Base-by-base conservation (phyloP, 2,113 vertebrate genomes). In the Amazona vittata region DNA sequence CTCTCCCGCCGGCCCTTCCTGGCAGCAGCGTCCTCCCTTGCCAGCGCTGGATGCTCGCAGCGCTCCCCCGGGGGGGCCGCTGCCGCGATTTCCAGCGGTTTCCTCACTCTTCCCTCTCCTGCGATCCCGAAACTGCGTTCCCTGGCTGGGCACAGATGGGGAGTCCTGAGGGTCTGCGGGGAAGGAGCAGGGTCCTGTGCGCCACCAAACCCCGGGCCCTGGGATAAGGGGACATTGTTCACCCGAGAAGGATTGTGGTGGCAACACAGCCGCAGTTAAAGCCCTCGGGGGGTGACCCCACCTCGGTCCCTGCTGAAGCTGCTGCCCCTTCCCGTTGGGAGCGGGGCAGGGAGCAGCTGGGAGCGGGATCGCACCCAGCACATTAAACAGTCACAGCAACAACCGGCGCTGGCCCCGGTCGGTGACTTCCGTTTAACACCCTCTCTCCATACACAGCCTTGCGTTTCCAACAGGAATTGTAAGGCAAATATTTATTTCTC, bases 401-500 rank as follows among this genome's bases (percentile, higher is more conserved):
- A 20, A 80, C 39, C 83, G 37, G 80, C 5, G 21, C 37, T 75
- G 83, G 80, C 83, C 39, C 35, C 8, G 9, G 43, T 6, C 8
- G 9, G 43, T 6, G 16, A 65, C 76, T 93, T 85, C 83, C 88
- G 65, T 70, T 93, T 91, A n/a, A 84, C 94, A 91, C 49, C 75
- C 87, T 94, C 85, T 80, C 95, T 83, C 91, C 92, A 43, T 86
- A 96, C 93, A 94, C 55, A 62, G 60, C 52, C 52, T 53, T 49
- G 63, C 5, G 39, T 73, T 94, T 79, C 86, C 94, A 85, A 83
- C 94, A 69, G 92, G 83, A 89, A 86, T 52, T 39, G 47, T 46
- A 95, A 91, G 1, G 2, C 86, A 94, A 96, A 96, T 93, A 94
- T 96, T 91, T 97, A 95, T 81, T 91, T 24, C 89, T 87, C 43